Conservation (phyloP, 2,113 vertebrate genomes). For the Mormyrus lacerda region DNA sequence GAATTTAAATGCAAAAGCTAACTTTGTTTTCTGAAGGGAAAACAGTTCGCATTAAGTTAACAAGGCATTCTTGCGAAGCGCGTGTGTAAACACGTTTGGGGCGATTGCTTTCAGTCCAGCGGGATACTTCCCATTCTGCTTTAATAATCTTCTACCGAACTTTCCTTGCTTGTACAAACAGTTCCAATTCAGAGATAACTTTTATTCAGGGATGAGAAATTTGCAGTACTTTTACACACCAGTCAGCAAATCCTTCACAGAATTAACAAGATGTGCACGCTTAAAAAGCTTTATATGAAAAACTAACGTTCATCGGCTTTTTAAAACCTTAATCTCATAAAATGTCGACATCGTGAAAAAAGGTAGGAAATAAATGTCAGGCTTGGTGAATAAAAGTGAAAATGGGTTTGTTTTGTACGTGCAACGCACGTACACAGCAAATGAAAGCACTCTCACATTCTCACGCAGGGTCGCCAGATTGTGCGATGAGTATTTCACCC, state of each 20-base stretch:
- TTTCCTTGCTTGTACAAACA: neutral
- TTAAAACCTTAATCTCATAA: slow-evolving; percentile 17
- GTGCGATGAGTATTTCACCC: neutral
- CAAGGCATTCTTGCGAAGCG: neutral
- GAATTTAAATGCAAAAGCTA: neutral
- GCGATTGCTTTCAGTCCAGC: neutral
- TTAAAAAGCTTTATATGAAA: neutral
- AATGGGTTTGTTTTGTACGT: neutral
- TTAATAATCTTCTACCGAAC: neutral
- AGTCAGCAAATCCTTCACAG: slow-evolving; percentile 3
- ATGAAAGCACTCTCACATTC: neutral
- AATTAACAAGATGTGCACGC: neutral
- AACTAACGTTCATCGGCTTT: neutral
- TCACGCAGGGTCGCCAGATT: neutral
- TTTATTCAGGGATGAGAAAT: neutral
- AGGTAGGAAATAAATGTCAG: neutral
- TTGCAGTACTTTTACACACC: neutral
- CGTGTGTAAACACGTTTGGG: neutral
- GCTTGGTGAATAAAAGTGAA: neutral
- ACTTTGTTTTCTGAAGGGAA: neutral
- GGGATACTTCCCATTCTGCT: neutral
- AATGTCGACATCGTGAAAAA: neutral
- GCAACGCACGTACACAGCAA: neutral
- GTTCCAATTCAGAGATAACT: neutral
- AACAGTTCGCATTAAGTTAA: neutral